Base-by-base conservation (phyloP, 1,140 invertebrate species). In the Thaumatotibia leucotreta region DNA sequence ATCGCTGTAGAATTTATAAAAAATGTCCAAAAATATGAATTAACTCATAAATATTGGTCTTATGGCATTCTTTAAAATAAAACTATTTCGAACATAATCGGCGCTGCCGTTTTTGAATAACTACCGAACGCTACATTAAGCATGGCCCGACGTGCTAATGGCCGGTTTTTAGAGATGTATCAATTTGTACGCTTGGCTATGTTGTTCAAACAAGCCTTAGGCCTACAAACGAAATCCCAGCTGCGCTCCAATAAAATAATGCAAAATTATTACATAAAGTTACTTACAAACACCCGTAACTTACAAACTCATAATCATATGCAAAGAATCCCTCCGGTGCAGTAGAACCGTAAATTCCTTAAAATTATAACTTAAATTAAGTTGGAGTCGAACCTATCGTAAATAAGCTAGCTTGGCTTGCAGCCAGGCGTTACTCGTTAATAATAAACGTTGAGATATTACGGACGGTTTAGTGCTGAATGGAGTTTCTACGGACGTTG, bases 291-390 rank as follows among this genome's bases (percentile, higher is more conserved):
- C n/a, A 6, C 39, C 39, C n/a, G 39, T 45, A 45, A 45, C 39
- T 45, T 45, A 45, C 39, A 45, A 45, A 45, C 14, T 45, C 17
- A 8, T 45, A 45, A 45, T 45, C 39, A 45, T 20, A 45, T 45
- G 39, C 39, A 45, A 45, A 45, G 39, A 45, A 45, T 45, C 39
- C 39, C 39, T 4, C 39, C 6, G 39, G 39, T 45, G 39, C 39
- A 45, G 14, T 5, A 8, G 5, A 2, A 23, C 23, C 20, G 22
- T 52, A 52, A 52, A 52, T 24, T 24, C 50, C 50, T 52, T 52
- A 27, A 52, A 52, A 52, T 52, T 52, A 52, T 52, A 52, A 52
- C 50, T 52, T 52, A 27, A 27, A 45, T 45, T 45, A 52, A 52
- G 9, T 52, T 52, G 11, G 50, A 22, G 4, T 24, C n/a, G 2